A percentile compares a stretch with the other conserved stretches of the same genome.
These are phyloP conservation scores for Sebastes vulpes DNA, from an alignment of 2,797 vertebrate genomes.

Conservation along the genomic window DNA sequence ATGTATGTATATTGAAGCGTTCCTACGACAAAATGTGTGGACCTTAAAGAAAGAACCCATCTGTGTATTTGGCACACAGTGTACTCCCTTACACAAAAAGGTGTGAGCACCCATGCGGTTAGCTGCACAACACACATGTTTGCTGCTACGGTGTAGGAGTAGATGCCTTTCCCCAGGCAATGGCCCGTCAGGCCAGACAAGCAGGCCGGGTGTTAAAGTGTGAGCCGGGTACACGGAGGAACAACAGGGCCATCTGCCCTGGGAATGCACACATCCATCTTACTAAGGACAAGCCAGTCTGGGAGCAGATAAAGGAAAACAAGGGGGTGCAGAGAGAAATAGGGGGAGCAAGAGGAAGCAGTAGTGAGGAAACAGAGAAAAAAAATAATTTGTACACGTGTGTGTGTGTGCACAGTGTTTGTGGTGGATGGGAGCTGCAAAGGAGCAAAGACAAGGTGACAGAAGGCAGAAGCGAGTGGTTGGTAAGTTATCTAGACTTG, in stretches of 20 bases:
- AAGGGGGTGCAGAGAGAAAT: neutral
- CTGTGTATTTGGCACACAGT: slow-evolving; percentile 53
- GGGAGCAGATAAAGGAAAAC: slow-evolving; percentile 56
- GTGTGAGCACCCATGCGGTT: slow-evolving; percentile 67
- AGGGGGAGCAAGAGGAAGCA: neutral
- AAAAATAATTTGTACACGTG: slow-evolving; percentile 1
- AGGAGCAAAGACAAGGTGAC: slow-evolving; percentile 39
- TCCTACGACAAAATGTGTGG: slow-evolving; percentile 13
- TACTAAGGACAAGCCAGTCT: slow-evolving; percentile 72
- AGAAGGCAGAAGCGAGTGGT: neutral
- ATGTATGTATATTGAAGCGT: neutral
- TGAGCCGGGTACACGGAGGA: slow-evolving; percentile 76
- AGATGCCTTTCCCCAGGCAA: slow-evolving; percentile 70
- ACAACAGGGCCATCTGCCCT: slow-evolving; percentile 84
- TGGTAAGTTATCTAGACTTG: neutral
- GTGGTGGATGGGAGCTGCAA: neutral
- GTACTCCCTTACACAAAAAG: slow-evolving; percentile 49
- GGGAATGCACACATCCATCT: slow-evolving; percentile 84
- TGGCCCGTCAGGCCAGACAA: slow-evolving; percentile 80
- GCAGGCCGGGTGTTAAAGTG: slow-evolving; percentile 77
- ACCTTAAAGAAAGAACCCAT: slow-evolving; percentile 37
- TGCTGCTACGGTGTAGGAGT: slow-evolving; percentile 49
- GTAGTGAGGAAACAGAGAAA: neutral
- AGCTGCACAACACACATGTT: slow-evolving; percentile 67
- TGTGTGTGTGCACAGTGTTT: neutral